These are phyloP conservation scores for Nomada goodeniana DNA, from an alignment of 2,888 invertebrate species.

Conservation along the genomic window DNA sequence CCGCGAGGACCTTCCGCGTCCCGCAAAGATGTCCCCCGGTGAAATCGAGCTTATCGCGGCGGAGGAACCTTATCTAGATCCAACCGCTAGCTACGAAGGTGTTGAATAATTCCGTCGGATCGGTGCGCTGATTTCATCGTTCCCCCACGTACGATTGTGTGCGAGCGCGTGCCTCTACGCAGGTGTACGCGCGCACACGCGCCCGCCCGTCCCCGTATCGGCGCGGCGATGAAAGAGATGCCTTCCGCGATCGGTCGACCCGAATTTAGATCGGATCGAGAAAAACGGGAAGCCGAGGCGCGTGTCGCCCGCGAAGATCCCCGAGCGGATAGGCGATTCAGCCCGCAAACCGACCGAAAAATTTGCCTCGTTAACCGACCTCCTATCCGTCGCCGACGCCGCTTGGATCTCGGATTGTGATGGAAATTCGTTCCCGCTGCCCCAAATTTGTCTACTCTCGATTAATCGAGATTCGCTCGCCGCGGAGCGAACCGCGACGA, in stretches of 20 bases:
- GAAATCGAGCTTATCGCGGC: conserved; percentile 51
- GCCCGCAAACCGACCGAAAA: not conserved
- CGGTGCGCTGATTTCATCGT: conserved; percentile 53
- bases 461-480: too few species aligned
- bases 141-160: conserved; percentile 8
- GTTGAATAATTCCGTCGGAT: conserved; percentile 71
- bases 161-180: conserved; percentile 2
- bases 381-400: not conserved
- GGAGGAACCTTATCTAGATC: conserved; percentile 58
- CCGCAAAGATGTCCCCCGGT: conserved; percentile 24
- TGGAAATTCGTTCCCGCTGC: too few species aligned
- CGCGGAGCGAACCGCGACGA: too few species aligned
- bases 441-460: too few species aligned
- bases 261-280: conserved; percentile 80
- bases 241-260: conserved; percentile 72
- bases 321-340: conserved; percentile 32
- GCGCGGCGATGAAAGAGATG: conserved; percentile 60
- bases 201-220: not conserved
- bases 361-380: not conserved
- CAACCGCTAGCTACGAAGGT: conserved; percentile 46
- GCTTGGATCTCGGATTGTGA: not conserved
- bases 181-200: not conserved
- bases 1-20: not conserved
- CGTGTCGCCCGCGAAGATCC: conserved; percentile 66
- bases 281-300: conserved; percentile 69